A percentile compares a stretch with the other conserved stretches of the same genome.
phyloP scores from a whole-genome alignment of 2,797 vertebrate genomes.

The Brachyalestes nurse region DNA sequence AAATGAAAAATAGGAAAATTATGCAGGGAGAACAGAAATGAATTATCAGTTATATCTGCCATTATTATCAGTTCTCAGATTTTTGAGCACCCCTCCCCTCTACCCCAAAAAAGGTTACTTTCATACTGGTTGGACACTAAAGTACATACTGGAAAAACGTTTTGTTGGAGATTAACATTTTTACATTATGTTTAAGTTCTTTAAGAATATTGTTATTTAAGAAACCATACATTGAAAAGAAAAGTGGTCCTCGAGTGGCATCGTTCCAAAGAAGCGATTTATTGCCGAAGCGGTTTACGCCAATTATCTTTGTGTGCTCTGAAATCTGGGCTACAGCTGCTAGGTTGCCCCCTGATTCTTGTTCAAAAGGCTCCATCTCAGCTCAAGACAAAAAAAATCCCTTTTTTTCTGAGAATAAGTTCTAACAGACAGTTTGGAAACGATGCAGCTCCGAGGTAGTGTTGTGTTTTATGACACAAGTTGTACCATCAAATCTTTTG shows the following conservation, averaged over 20 bases:
- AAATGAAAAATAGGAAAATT: too few species aligned
- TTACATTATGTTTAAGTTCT: not conserved
- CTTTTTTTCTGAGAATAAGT: not conserved
- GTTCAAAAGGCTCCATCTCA: slow-evolving; percentile 2
- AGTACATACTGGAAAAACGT: too few species aligned
- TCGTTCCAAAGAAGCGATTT: not conserved
- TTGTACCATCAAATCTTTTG: not conserved
- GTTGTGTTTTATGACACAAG: not conserved
- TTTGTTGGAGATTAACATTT: too few species aligned
- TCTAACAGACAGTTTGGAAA: not conserved
- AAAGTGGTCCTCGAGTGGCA: not conserved
- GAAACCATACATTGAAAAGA: not conserved
- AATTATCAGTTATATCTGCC: too few species aligned
- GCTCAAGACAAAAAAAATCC: not conserved
- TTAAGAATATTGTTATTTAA: not conserved
- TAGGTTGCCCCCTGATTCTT: not conserved
- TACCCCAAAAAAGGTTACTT: too few species aligned
- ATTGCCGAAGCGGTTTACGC: not conserved
- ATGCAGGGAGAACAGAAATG: too few species aligned
- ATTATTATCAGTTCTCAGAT: too few species aligned
- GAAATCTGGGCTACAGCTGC: slow-evolving; percentile 28
- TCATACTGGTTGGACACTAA: too few species aligned
- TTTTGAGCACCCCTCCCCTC: too few species aligned
- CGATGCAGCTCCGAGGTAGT: not conserved
- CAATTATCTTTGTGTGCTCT: slow-evolving; percentile 17